Conservation (phyloP, 2,113 vertebrate species). For the Eleginops maclovinus region DNA sequence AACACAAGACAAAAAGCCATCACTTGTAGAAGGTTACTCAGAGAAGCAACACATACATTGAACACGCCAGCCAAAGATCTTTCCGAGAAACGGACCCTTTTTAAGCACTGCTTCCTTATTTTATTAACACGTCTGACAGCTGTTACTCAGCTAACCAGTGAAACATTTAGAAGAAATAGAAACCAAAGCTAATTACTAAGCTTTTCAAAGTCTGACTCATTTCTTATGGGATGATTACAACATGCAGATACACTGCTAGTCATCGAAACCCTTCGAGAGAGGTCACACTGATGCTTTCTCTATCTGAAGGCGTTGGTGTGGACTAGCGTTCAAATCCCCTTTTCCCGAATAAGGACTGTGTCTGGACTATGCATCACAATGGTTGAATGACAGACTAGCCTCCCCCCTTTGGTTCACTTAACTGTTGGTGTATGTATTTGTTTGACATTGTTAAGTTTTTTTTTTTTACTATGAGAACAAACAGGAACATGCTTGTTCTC, state of each 20-base stretch:
- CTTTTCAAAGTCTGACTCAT: background rate
- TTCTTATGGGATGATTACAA: background rate
- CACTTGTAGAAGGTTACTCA: background rate
- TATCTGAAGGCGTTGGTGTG: background rate
- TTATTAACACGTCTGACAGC: too few species aligned
- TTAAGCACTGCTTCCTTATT: background rate
- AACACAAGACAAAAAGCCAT: background rate
- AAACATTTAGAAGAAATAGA: background rate
- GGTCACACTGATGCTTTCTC: background rate
- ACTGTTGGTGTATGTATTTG: too few species aligned
- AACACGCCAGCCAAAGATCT: background rate
- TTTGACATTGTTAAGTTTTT: too few species aligned
- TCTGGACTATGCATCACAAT: too few species aligned
- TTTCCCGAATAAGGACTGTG: background rate
- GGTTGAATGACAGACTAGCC: too few species aligned
- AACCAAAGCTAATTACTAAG: too few species aligned
- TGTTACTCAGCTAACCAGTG: background rate
- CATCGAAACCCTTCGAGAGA: background rate
- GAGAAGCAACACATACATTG: background rate
- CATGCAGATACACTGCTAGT: background rate
- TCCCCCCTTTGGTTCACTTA: too few species aligned
- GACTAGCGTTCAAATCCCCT: background rate
- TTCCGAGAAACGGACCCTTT: too few species aligned
- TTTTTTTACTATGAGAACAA: too few species aligned
- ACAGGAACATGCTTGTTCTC: too few species aligned